phyloP scores from a whole-genome alignment of 2,888 invertebrate species.

The Emesis russula region DNA sequence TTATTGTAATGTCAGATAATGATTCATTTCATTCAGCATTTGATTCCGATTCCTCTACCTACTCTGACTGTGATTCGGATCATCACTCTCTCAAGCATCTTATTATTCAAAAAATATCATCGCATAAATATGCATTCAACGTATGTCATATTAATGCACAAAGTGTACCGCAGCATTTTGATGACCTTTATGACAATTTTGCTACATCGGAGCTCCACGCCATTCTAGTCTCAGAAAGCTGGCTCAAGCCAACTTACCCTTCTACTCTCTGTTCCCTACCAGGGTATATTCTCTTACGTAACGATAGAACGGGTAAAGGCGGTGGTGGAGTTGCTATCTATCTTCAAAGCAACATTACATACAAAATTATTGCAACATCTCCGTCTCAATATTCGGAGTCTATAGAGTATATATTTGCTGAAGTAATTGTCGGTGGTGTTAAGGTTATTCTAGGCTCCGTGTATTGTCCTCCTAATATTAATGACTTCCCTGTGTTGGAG shows the following conservation, averaged over 20 bases:
- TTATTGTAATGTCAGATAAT: neutral
- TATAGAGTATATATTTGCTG: neutral
- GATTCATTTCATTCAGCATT: neutral
- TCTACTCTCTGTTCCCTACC: neutral
- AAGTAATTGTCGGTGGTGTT: neutral
- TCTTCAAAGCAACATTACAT: neutral
- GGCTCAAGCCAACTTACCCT: neutral
- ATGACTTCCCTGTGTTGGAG: neutral
- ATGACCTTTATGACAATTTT: neutral
- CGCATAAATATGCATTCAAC: neutral
- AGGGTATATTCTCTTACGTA: neutral
- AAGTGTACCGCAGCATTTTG: neutral
- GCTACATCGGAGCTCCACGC: neutral
- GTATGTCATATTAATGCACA: neutral
- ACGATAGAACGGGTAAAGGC: neutral
- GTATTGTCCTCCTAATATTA: neutral
- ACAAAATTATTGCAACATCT: neutral
- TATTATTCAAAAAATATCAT: neutral
- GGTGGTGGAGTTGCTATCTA: neutral
- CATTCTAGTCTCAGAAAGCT: neutral
- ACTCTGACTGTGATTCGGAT: neutral
- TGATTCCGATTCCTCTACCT: neutral
- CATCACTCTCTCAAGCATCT: neutral
- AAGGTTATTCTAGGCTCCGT: neutral
- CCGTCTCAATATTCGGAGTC: neutral